Base-by-base conservation (phyloP, 2,797 vertebrate genomes). In the Alectoris magna region DNA sequence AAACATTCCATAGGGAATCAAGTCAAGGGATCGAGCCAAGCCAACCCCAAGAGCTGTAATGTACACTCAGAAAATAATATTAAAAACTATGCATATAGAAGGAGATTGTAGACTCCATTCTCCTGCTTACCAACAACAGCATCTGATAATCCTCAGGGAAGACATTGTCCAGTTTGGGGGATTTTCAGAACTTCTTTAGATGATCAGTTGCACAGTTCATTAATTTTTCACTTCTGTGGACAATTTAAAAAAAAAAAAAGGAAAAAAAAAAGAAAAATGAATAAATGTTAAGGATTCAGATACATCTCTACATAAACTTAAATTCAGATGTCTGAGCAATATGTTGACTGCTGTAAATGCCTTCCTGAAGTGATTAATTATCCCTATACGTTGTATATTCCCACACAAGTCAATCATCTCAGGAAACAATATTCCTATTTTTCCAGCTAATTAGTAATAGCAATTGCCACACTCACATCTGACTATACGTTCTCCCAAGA, bases 31-130 rank as follows among this genome's bases (percentile, higher is more conserved):
- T 27, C 15, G 26, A 27, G 39, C 24, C 23, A 68, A 43, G 34
- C 2, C 14, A 41, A 4, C 7, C 17, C 15, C 26, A 24, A 7
- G 39, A 31, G 6, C 18, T 1, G 1, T 38, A 17, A 8, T 27
- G 34, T 27, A 27, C 29, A 12, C 10, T 24, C 60, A 41, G 17
- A 46, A 39, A 62, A 44, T 13, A 63, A 26, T 34, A 58, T 31
- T 46, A 68, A 26, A 36, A 84, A 51, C 46, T 17, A 82, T 1
- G 26, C 13, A 36, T 1, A 0, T 13, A 27, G 23, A 31, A 62
- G 4, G 7, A 21, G 38, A 62, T 73, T 79, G 19, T 31, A 73
- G 27, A 31, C 2, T 2, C 11, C 21, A 6, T 44, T 26, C 38
- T 87, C 38, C 14, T 66, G 16, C 10, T 53, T 83, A 67, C 6